Percentiles rank a stretch among this genome's conserved stretches.
These are phyloP conservation scores for Phengaris alcon DNA, from an alignment of 2,888 invertebrate genomes.

Conservation along the genomic window DNA sequence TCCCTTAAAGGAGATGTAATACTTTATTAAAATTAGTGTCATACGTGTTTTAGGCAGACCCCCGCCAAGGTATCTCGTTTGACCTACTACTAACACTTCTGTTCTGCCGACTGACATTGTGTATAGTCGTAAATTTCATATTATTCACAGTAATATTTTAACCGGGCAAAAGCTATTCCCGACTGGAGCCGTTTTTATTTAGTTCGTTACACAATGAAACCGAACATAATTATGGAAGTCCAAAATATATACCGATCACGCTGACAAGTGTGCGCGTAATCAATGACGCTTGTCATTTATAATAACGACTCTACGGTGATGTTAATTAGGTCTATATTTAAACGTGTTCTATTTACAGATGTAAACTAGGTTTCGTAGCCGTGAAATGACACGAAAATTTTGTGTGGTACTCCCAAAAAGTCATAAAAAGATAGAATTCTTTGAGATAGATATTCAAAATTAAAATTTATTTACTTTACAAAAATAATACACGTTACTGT, in stretches of 20 bases:
- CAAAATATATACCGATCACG: constrained; percentile 21
- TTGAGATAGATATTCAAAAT: too few relatives aligned
- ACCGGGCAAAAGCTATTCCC: constrained; percentile 6
- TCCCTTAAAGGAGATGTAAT: not conserved
- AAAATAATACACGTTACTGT: too few relatives aligned
- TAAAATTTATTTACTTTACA: too few relatives aligned
- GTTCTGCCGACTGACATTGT: constrained; percentile 26
- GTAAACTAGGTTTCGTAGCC: constrained; percentile 3
- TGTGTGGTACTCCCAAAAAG: not conserved
- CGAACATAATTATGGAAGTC: constrained; percentile 12
- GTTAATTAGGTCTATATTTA: constrained; percentile 22
- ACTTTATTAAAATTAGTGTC: not conserved
- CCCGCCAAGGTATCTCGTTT: not conserved
- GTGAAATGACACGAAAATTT: not conserved
- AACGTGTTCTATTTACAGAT: not conserved
- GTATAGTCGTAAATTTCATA: constrained; percentile 33
- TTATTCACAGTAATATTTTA: constrained; percentile 26
- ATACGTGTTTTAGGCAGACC: not conserved
- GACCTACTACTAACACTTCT: constrained; percentile 17
- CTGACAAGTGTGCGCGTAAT: constrained; percentile 20
- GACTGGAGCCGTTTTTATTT: constrained; percentile 21
- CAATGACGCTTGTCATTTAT: constrained; percentile 7
- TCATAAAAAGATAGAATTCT: not conserved
- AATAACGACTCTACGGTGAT: constrained; percentile 17
- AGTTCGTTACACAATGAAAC: constrained; percentile 26